These are phyloP conservation scores for Eudemis profundana DNA, from an alignment of 2,888 invertebrate genomes.

Conservation along the genomic window DNA sequence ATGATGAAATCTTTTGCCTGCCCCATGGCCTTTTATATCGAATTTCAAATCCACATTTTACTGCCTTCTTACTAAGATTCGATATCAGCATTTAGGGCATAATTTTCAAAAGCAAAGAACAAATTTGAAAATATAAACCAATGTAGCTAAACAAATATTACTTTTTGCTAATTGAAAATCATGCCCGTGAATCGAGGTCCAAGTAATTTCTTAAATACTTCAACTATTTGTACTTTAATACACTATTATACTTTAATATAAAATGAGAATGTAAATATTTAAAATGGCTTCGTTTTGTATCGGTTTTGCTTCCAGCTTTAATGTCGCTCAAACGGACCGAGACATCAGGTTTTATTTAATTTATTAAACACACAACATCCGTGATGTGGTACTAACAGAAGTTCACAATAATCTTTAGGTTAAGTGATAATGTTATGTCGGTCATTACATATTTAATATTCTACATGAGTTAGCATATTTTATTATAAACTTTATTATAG, in stretches of 20 bases:
- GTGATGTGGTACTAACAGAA: constrained; percentile 61
- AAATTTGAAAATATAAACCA: constrained; percentile 3
- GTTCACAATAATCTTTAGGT: constrained; percentile 61
- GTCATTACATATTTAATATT: constrained; percentile 75
- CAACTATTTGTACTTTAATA: constrained; percentile 27
- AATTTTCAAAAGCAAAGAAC: constrained; percentile 11
- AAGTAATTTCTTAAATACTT: constrained; percentile 28
- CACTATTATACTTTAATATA: constrained; percentile 19
- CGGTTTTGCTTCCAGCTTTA: constrained; percentile 34
- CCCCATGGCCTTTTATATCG: neutral
- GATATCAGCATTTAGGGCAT: constrained; percentile 14
- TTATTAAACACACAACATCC: constrained; percentile 34
- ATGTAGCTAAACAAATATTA: constrained; percentile 22
- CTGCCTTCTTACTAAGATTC: constrained; percentile 1
- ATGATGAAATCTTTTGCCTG: neutral
- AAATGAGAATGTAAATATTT: constrained; percentile 41
- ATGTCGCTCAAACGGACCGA: constrained; percentile 41
- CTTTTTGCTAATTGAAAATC: constrained; percentile 4
- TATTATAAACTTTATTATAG: constrained; percentile 72
- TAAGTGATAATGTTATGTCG: constrained; percentile 67
- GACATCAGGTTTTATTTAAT: constrained; percentile 43
- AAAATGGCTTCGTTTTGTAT: constrained; percentile 23
- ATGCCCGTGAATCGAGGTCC: constrained; percentile 15
- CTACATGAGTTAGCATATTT: constrained; percentile 74
- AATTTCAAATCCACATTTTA: neutral